Evolutionary conservation across 2,113 vertebrate species (phyloP).

Genomic region (Ctenodactylus gundi): DNA sequence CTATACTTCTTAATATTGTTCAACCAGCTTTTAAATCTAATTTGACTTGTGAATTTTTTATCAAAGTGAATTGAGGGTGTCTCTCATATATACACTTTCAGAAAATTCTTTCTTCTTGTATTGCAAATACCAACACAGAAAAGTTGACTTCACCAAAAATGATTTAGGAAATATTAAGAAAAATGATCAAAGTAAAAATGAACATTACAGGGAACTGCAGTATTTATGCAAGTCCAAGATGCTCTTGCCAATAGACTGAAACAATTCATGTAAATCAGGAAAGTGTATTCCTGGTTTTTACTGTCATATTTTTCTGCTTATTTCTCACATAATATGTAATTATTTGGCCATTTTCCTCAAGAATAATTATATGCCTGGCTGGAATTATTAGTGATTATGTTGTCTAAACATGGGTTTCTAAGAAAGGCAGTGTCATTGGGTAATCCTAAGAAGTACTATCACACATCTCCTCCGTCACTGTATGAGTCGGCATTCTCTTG

Average conservation of each 20-base stretch:
- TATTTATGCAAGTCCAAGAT: background rate
- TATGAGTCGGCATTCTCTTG: background rate
- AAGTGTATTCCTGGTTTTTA: background rate
- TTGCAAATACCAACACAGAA: background rate
- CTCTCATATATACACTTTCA: background rate
- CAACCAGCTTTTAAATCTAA: background rate
- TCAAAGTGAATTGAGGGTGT: background rate
- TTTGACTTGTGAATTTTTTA: background rate
- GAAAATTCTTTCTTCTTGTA: background rate
- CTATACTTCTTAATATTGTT: background rate
- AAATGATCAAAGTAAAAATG: background rate
- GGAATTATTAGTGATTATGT: background rate
- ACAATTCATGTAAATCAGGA: background rate
- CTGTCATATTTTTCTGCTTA: background rate
- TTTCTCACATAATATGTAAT: background rate
- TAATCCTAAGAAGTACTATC: background rate
- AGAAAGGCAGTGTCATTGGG: accelerated
- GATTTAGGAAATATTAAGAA: background rate
- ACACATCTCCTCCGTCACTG: accelerated
- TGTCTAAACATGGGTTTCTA: background rate
- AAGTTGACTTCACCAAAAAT: background rate
- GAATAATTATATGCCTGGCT: background rate
- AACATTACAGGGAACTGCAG: no score
- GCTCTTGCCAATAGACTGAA: background rate
- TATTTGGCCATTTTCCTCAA: background rate